Percentiles rank a stretch among this genome's conserved stretches.
Evolutionary conservation across 2,888 invertebrate genomes (phyloP).

Genomic region (Gymnosoma rotundatum): DNA sequence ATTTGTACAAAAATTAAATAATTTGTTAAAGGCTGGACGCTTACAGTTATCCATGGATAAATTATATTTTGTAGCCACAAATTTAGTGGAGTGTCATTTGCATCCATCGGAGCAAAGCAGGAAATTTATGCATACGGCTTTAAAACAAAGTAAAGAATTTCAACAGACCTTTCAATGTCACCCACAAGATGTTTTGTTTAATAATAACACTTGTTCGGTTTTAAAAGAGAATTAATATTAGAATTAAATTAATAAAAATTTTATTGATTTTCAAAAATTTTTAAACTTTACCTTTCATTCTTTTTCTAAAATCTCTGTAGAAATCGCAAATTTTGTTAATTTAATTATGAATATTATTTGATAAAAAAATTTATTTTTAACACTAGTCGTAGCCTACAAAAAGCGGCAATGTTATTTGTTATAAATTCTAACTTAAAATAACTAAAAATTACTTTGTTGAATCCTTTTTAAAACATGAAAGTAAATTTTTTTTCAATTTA

Average conservation of each 20-base stretch:
- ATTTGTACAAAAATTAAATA: slow-evolving; percentile 72
- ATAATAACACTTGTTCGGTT: slow-evolving; percentile 70
- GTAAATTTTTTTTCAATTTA: neutral
- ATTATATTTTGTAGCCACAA: slow-evolving; percentile 77
- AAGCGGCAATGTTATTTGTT: slow-evolving; percentile 29
- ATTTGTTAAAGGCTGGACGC: slow-evolving; percentile 70
- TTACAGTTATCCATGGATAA: slow-evolving; percentile 75
- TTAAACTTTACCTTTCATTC: slow-evolving; percentile 55
- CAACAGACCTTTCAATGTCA: slow-evolving; percentile 77
- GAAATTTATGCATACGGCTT: slow-evolving; percentile 75
- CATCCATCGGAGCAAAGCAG: slow-evolving; percentile 72
- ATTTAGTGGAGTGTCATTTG: slow-evolving; percentile 76
- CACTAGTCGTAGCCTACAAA: neutral
- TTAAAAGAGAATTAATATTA: slow-evolving; percentile 43
- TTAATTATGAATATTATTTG: neutral
- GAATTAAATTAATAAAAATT: neutral
- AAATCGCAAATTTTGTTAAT: slow-evolving; percentile 63
- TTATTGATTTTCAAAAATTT: neutral
- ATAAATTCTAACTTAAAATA: slow-evolving; percentile 40
- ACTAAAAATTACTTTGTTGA: slow-evolving; percentile 12
- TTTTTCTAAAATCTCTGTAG: slow-evolving; percentile 52
- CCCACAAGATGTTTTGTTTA: slow-evolving; percentile 73
- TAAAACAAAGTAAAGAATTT: slow-evolving; percentile 77
- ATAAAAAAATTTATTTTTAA: neutral
- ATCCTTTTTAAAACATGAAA: slow-evolving; percentile 32